Evolutionary conservation across 2,888 invertebrate genomes (phyloP), one percentile per base, ranked within the genome.

Genomic region (Cheilosia vernalis): DNA sequence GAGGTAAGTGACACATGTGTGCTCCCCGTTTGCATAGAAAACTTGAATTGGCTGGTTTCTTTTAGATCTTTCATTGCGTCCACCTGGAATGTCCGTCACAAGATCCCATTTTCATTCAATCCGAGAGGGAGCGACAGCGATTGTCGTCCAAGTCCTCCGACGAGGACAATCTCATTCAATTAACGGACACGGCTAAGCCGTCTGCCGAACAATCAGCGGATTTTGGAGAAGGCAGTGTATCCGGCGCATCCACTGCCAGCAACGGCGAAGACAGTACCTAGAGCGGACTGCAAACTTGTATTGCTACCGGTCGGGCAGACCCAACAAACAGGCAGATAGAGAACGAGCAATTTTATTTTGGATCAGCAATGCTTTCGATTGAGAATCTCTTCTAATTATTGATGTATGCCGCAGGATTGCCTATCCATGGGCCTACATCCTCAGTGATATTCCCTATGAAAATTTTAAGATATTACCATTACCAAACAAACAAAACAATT

Each of bases 51-150:
- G 44, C 15, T 6, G 24, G 42, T 6, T 15, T 19, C 33, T 55
- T 90, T 3, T 88, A 98, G 97, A 98, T 98, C 73, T 99, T 99
- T 92, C 99, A 99, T 91, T 96, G 98, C 91, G 99, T 99, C 69
- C 99, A 99, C 93, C 96, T 99, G 92, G 99, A 99, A 93, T 98
- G 98, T 89, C 99, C 99, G 6, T 96, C 97, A 37, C 96, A 95
- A 87, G 91, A 92, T 87, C 88, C 89, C 6, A 87, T 69, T 63
- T 90, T 89, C 13, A 15, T 84, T 3, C 84, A 74, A n/a, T 42
- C 51, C 13, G 80, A 84, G 17, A 84, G 80, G 21, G 84, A 84
- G 37, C 69, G 80, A 0, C 64, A 66, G 27, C 79, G 74, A 6
- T 10, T 70, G 5, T 66, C 30, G 19, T 60, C 79, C 1, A 84